Evolutionary conservation across 2,888 invertebrate species (phyloP).

Genomic region (Temnothorax rugatulus): DNA sequence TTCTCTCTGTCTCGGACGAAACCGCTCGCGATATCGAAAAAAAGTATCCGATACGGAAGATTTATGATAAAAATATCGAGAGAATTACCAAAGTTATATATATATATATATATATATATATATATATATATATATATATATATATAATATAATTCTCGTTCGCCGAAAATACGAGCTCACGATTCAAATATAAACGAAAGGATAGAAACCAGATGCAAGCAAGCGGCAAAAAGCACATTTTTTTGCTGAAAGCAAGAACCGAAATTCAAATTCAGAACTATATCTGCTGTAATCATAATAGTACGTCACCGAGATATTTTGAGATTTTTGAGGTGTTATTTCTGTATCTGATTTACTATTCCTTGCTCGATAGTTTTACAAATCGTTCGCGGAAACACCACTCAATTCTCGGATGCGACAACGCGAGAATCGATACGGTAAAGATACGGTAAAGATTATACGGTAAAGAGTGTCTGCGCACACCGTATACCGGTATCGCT

Average conservation of each 20-base stretch:
- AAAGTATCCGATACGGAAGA: not conserved
- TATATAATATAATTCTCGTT: not conserved
- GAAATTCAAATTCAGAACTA: not conserved
- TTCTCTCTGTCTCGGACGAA: not conserved
- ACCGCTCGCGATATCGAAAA: conserved; percentile 24
- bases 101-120: too few relatives aligned
- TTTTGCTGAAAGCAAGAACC: not conserved
- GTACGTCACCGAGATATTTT: not conserved
- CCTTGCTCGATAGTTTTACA: not conserved
- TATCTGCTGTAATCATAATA: not conserved
- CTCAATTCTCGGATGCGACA: not conserved
- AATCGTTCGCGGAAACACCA: not conserved
- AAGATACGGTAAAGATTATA: conserved; percentile 25
- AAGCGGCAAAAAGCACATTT: not conserved
- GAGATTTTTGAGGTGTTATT: not conserved
- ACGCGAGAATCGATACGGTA: conserved; percentile 47
- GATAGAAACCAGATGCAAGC: not conserved
- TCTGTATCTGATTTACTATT: not conserved
- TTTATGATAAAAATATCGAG: not conserved
- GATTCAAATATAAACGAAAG: not conserved
- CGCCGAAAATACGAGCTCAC: not conserved
- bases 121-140: too few relatives aligned
- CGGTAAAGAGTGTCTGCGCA: not conserved
- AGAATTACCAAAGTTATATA: not conserved
- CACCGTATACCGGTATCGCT: conserved; percentile 40